A percentile compares a stretch with the other conserved stretches of the same genome.
Conservation (phyloP, 2,113 vertebrate genomes). For the Sorex araneus region DNA sequence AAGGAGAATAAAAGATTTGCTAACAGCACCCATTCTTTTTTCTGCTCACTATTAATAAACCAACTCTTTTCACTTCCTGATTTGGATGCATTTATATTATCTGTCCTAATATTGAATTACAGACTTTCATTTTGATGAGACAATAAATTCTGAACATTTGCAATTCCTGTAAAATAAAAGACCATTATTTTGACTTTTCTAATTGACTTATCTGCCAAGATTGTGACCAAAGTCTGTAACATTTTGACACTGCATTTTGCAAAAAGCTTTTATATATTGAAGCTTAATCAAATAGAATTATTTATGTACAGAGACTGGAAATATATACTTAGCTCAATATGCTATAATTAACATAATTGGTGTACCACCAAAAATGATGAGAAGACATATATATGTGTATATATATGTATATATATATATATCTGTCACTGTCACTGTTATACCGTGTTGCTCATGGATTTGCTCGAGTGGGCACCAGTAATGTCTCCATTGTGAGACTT, state of each 20-base stretch:
- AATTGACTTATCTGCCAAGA: conserved; percentile 85
- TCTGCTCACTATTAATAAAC: conserved; percentile 57
- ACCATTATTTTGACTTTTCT: conserved; percentile 82
- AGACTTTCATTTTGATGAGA: conserved; percentile 81
- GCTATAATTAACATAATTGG: conserved; percentile 83
- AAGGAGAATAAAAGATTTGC: conserved; percentile 41
- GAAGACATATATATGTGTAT: conserved; percentile 70
- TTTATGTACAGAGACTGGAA: conserved; percentile 80
- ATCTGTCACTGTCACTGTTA: too few relatives aligned
- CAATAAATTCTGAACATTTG: conserved; percentile 82
- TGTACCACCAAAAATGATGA: conserved; percentile 72
- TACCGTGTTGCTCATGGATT: too few relatives aligned
- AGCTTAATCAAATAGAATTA: conserved; percentile 80
- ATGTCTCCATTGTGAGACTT: too few relatives aligned
- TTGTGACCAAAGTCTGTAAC: conserved; percentile 83
- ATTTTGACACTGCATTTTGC: conserved; percentile 83
- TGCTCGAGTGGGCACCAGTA: too few relatives aligned
- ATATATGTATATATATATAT: neutral
- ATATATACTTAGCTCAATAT: conserved; percentile 80
- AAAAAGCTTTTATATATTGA: conserved; percentile 85
- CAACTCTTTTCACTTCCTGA: conserved; percentile 71
- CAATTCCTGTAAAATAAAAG: conserved; percentile 83
- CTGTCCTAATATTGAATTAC: conserved; percentile 69
- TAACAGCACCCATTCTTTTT: neutral
- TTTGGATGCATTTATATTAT: conserved; percentile 59